A percentile compares a stretch with the other conserved stretches of the same genome.
These are phyloP conservation scores for Volucella bombylans DNA, from an alignment of 2,888 invertebrate species.

Conservation along the genomic window DNA sequence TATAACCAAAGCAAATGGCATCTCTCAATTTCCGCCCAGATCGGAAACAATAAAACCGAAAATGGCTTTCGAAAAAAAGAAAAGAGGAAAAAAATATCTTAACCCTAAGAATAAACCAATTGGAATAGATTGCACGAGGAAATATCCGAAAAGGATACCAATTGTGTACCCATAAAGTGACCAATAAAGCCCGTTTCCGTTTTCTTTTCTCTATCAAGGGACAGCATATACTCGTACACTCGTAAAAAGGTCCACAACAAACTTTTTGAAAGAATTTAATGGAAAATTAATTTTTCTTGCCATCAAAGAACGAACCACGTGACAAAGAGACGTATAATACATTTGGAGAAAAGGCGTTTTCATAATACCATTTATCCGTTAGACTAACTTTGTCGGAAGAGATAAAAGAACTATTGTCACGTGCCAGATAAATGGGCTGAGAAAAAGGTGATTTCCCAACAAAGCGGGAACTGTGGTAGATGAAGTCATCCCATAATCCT, in stretches of 20 bases:
- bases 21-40: too few species aligned
- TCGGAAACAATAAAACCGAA: background rate
- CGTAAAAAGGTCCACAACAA: too few species aligned
- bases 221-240: too few species aligned
- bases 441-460: too few species aligned
- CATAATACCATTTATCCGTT: slow-evolving; percentile 7
- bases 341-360: background rate
- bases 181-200: slow-evolving; percentile 3
- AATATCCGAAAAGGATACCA: slow-evolving; percentile 9
- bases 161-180: slow-evolving; percentile 14
- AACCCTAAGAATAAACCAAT: background rate
- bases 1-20: too few species aligned
- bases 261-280: slow-evolving; percentile 4
- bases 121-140: background rate
- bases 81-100: background rate
- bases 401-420: background rate
- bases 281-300: slow-evolving; percentile 13
- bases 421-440: too few species aligned
- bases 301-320: background rate
- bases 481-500: too few species aligned
- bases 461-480: too few species aligned
- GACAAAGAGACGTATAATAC: background rate
- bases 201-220: background rate
- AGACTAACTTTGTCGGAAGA: background rate
- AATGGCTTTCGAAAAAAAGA: background rate